Conservation (phyloP, 2,113 vertebrate species). For the Dendropsophus ebraccatus region DNA sequence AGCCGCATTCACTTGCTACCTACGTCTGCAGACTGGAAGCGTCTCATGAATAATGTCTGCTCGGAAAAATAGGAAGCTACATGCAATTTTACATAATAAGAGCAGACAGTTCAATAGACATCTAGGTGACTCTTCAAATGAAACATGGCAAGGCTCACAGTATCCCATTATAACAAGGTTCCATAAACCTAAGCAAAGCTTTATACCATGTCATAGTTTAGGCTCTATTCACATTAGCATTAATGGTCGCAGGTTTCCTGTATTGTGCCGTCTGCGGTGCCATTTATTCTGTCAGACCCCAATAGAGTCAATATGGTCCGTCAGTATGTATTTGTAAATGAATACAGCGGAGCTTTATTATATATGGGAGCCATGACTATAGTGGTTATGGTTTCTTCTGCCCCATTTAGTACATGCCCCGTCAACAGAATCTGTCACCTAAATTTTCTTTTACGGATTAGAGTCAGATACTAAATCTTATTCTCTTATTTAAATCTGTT, state of each 20-base stretch:
- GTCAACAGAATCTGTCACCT: too few relatives aligned
- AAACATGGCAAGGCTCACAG: not conserved
- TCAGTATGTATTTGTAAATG: too few relatives aligned
- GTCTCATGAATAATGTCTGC: slow-evolving; percentile 26
- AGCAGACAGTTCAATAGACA: slow-evolving; percentile 23
- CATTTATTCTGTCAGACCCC: not conserved
- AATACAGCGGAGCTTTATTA: too few relatives aligned
- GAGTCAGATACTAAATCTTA: too few relatives aligned
- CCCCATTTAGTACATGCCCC: too few relatives aligned
- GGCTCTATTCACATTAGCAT: not conserved
- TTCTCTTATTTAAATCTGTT: too few relatives aligned
- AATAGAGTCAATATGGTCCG: not conserved
- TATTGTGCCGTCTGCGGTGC: not conserved
- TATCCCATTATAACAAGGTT: not conserved
- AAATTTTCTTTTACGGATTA: too few relatives aligned
- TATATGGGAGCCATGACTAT: too few relatives aligned
- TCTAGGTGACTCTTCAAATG: slow-evolving; percentile 29
- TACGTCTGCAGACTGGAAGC: slow-evolving; percentile 20
- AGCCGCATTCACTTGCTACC: slow-evolving; percentile 1
- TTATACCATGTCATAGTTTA: not conserved
- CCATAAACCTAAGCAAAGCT: not conserved
- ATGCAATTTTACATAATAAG: slow-evolving; percentile 22
- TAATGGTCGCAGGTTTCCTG: not conserved
- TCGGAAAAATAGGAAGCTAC: slow-evolving; percentile 27
- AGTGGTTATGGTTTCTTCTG: too few relatives aligned